Evolutionary conservation across 1,140 invertebrate genomes (phyloP), one percentile per base, ranked within the genome.

Genomic region (Orius insidiosus): DNA sequence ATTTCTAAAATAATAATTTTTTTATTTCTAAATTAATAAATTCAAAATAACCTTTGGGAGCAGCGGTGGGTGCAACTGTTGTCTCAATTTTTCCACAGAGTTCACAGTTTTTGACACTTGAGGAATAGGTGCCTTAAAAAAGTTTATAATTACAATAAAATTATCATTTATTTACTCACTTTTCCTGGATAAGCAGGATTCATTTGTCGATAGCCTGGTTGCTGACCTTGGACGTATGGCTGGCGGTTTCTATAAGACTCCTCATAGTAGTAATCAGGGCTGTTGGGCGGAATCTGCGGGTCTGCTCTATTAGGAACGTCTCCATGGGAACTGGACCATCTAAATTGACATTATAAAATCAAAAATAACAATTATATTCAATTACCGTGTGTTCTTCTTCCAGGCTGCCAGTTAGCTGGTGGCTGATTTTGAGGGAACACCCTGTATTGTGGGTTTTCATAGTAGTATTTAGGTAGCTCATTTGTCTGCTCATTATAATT

Each of bases 241-340:
- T 24, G 24, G 13, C 51, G 41, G 33, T 45, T 46, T 10, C 47
- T 45, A 19, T 45, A 48, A 36, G 14, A 44, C 32, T 52, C 51
- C 24, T 52, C 51, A 15, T 52, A 52, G 33, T 52, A 52, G 30
- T 52, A 49, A 31, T 52, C 51, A 8, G 30, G 51, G 4, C 19
- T 24, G 24, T 24, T 24, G 30, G 5, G 18, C 13, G n/a, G 48
- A 34, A 37, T 37, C 9, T 37, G 14, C 3, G 35, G 11, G 3
- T 37, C 14, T 4, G 7, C 35, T 37, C 35, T 37, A 37, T 37
- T 36, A 4, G 35, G 14, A 9, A 3, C 35, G 9, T n/a, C n/a
- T 36, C 24, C 24, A 24, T 3, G 3, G 24, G 24, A 24, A 33
- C 32, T 7, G 14, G 14, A 36, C 35, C 14, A 3, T 13, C 14